Percentiles rank a stretch among this genome's conserved stretches.
phyloP scores from a whole-genome alignment of 2,888 invertebrate genomes.

The Apamea sordens region DNA sequence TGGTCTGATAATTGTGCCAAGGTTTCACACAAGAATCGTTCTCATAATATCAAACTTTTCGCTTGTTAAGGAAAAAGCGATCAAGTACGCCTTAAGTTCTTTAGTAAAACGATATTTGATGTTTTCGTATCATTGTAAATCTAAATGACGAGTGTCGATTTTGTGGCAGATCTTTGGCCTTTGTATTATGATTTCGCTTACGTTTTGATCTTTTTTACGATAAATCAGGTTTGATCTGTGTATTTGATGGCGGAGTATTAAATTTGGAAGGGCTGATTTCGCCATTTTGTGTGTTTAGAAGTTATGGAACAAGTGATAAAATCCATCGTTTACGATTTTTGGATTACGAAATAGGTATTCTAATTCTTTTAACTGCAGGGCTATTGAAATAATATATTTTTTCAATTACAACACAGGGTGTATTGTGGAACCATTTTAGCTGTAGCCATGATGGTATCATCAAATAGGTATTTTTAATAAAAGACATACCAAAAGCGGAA shows the following conservation, averaged over 20 bases:
- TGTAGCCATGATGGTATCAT: background rate
- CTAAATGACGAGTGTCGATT: conserved; percentile 37
- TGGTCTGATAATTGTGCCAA: conserved; percentile 30
- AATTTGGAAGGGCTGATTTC: background rate
- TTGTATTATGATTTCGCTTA: conserved; percentile 12
- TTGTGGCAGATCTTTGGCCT: conserved; percentile 15
- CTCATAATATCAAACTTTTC: conserved; percentile 18
- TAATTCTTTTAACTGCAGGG: background rate
- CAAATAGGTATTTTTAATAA: background rate
- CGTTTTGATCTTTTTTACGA: conserved; percentile 12
- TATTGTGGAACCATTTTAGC: background rate
- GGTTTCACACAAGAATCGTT: conserved; percentile 11
- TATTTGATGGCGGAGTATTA: background rate
- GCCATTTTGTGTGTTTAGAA: background rate
- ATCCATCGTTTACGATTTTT: background rate
- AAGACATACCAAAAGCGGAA: background rate
- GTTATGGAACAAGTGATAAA: background rate
- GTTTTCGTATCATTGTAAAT: conserved; percentile 3
- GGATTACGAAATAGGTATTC: background rate
- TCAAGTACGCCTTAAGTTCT: conserved; percentile 12
- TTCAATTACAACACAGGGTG: background rate
- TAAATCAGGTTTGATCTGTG: conserved; percentile 4
- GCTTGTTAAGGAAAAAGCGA: conserved; percentile 27
- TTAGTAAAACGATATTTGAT: conserved; percentile 39
- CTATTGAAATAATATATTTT: background rate